Evolutionary conservation across 2,797 vertebrate species (phyloP).

Genomic region (Gephyroberyx darwinii): DNA sequence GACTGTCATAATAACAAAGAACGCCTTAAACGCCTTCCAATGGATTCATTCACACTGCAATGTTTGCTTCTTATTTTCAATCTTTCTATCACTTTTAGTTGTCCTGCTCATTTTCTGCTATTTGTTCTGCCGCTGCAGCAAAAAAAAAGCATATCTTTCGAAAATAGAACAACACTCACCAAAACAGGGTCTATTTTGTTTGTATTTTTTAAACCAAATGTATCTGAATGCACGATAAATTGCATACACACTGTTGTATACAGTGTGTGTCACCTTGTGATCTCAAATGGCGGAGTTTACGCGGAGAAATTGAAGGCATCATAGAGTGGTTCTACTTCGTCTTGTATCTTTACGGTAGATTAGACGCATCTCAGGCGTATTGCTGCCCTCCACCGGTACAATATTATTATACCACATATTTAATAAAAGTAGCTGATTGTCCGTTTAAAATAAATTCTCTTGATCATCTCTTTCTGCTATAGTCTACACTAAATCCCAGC

Average conservation of each 20-base stretch:
- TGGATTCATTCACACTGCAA: too few species aligned
- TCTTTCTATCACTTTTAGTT: too few species aligned
- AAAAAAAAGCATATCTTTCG: background rate
- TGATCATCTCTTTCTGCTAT: too few species aligned
- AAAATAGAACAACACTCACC: too few species aligned
- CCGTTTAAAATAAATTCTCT: background rate
- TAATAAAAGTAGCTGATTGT: background rate
- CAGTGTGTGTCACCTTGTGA: too few species aligned
- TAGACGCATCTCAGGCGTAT: accelerated
- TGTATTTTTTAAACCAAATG: background rate
- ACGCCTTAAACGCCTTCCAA: too few species aligned
- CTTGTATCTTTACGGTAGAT: background rate
- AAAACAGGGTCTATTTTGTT: accelerated
- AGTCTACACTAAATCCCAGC: too few species aligned
- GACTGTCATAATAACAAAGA: too few species aligned
- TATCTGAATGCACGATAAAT: too few species aligned
- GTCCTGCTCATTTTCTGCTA: too few species aligned
- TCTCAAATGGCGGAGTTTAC: accelerated
- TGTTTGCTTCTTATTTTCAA: background rate
- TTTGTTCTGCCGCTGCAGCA: background rate
- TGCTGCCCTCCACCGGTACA: slow-evolving; percentile 36
- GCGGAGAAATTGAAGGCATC: background rate
- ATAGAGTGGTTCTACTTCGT: slow-evolving; percentile 14
- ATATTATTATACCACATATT: background rate
- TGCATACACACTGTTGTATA: accelerated